Base-by-base conservation (phyloP, 2,888 invertebrate genomes). In the Perizoma affinitatum region DNA sequence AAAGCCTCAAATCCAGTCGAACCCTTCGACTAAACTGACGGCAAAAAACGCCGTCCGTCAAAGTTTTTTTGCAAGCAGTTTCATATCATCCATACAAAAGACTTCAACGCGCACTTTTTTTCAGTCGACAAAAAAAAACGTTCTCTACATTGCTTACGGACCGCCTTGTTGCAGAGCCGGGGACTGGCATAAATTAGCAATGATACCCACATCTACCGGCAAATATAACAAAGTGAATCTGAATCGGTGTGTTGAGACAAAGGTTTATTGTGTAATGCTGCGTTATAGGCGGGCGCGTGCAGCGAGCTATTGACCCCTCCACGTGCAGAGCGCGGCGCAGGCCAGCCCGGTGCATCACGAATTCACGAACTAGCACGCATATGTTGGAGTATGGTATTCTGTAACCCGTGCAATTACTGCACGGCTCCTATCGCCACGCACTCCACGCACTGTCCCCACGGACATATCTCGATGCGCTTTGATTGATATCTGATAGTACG, bases 231-330 rank as follows among this genome's bases (percentile, higher is more conserved):
- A 45, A 44, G 45, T 53, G 51, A 55, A 58, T 56, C 51, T 48
- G 55, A 47, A 58, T 58, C 47, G 41, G 54, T 50, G 56, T 8
- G 50, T 58, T 64, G 51, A 63, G 57, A 65, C 68, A 69, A 71
- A 69, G 67, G 67, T 63, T 66, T 65, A 53, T 67, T 60, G 66
- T 63, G 58, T 58, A 61, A 61, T 58, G 66, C 65, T 55, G 59
- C 59, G 55, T 50, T n/a, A 58, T 57, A 61, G 71, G 67, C 67
- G 72, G 22, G 73, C 75, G 78, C 75, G 76, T 76, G 80, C 74
- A 78, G 69, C 70, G 76, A 83, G 87, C 78, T 87, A 84, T 85
- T 86, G 88, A 88, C 85, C 87, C 79, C 81, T 76, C 72, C 86
- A 85, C 84, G 85, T 84, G 87, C 55, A 58, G 76, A 75, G 63